These are phyloP conservation scores for Thomomys bottae DNA, from an alignment of 2,113 vertebrate species.

Conservation along the genomic window DNA sequence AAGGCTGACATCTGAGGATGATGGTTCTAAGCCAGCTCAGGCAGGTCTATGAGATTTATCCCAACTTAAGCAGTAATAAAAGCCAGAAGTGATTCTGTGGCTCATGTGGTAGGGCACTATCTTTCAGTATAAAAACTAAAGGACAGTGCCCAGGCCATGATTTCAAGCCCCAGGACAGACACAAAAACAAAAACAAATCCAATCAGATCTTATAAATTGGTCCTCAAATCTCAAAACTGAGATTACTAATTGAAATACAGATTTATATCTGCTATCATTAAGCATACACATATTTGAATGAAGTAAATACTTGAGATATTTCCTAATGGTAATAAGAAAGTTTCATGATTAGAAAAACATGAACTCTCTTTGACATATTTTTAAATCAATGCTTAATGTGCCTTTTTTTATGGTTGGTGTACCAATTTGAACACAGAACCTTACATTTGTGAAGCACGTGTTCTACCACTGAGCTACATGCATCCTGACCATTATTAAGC, in stretches of 20 bases:
- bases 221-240: slow-evolving; percentile 34
- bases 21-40: no score
- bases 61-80: no score
- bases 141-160: no score
- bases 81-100: no score
- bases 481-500: neutral
- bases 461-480: neutral
- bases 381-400: slow-evolving; percentile 17
- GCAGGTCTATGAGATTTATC: no score
- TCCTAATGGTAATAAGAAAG: slow-evolving; percentile 31
- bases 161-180: no score
- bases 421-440: neutral
- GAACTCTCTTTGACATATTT: neutral
- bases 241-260: neutral
- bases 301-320: slow-evolving; percentile 43
- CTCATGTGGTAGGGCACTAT: no score
- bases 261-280: neutral
- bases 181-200: no score
- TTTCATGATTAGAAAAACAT: slow-evolving; percentile 40
- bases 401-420: neutral
- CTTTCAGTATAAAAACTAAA: no score
- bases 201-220: neutral
- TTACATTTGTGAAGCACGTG: neutral
- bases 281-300: slow-evolving; percentile 21
- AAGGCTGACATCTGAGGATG: no score